Percentiles rank a stretch among this genome's conserved stretches.
These are phyloP conservation scores for Drosophila acutilabella DNA, from an alignment of 2,888 invertebrate species.

Conservation along the genomic window DNA sequence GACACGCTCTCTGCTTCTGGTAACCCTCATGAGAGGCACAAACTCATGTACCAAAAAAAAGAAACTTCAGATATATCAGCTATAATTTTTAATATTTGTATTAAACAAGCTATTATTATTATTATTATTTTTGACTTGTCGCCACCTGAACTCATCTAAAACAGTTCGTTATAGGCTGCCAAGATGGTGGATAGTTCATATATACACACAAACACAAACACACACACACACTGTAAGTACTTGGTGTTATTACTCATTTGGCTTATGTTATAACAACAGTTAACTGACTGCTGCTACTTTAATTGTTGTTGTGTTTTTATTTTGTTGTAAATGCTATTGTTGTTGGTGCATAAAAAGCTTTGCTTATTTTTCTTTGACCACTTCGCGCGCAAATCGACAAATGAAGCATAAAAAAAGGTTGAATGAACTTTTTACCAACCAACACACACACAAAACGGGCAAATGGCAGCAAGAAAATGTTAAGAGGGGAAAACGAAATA, in stretches of 20 bases:
- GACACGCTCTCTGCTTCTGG: no score
- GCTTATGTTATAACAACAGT: slow-evolving; percentile 28
- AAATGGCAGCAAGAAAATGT: slow-evolving; percentile 28
- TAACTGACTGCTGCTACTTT: slow-evolving; percentile 15
- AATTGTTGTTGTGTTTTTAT: slow-evolving; percentile 18
- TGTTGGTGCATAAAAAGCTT: slow-evolving; percentile 35
- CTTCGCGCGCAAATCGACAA: slow-evolving; percentile 62
- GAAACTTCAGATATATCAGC: no score
- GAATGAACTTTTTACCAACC: slow-evolving; percentile 72
- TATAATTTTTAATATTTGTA: no score
- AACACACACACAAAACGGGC: not conserved
- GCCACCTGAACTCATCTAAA: no score
- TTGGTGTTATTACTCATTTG: slow-evolving; percentile 12
- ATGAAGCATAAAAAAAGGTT: slow-evolving; percentile 71
- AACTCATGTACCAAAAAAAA: no score
- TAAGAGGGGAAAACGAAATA: slow-evolving; percentile 12
- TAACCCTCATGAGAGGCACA: no score
- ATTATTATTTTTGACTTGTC: no score
- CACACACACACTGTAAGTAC: not conserved
- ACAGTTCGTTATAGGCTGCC: slow-evolving; percentile 7
- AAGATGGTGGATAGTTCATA: slow-evolving; percentile 1
- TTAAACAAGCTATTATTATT: no score
- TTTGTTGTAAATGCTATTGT: slow-evolving; percentile 11
- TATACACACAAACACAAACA: not conserved
- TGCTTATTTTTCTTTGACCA: slow-evolving; percentile 27